phyloP scores from a whole-genome alignment of 2,888 invertebrate genomes.

The Rotaria magnacalcarata region DNA sequence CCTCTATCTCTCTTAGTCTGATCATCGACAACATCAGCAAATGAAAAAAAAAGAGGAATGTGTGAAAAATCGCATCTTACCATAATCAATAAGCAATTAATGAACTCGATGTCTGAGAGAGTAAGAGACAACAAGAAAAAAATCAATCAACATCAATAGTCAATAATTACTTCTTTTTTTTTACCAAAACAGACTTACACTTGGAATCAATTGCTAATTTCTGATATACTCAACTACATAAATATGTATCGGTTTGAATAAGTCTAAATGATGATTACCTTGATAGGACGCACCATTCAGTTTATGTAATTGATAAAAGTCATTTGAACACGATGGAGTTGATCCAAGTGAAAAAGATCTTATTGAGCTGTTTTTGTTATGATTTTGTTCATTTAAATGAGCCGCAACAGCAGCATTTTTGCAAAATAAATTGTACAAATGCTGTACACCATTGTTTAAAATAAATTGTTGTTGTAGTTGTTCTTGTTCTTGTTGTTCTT shows the following conservation, averaged over 20 bases:
- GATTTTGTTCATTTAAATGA: neutral
- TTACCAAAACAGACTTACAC: too few species aligned
- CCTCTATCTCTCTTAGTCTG: conserved; percentile 6
- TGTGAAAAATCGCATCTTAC: conserved; percentile 13
- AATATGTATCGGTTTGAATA: too few species aligned
- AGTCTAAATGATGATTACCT: neutral
- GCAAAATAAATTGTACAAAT: neutral
- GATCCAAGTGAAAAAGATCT: neutral
- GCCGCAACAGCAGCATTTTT: neutral
- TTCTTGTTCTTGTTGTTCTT: neutral
- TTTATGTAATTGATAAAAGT: neutral
- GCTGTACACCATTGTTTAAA: conserved; percentile 4
- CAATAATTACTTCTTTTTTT: neutral
- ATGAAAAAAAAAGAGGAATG: neutral
- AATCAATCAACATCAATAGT: neutral
- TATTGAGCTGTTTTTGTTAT: neutral
- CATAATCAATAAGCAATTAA: conserved; percentile 29
- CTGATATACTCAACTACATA: neutral
- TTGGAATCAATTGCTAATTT: neutral
- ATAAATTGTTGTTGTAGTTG: neutral
- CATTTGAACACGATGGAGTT: neutral
- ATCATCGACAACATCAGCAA: neutral
- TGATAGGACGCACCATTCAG: neutral
- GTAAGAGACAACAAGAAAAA: neutral
- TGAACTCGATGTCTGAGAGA: neutral